phyloP scores from a whole-genome alignment of 30 jellyfish, hydroid and myxozoan genomes.

The Catostylus mosaicus region DNA sequence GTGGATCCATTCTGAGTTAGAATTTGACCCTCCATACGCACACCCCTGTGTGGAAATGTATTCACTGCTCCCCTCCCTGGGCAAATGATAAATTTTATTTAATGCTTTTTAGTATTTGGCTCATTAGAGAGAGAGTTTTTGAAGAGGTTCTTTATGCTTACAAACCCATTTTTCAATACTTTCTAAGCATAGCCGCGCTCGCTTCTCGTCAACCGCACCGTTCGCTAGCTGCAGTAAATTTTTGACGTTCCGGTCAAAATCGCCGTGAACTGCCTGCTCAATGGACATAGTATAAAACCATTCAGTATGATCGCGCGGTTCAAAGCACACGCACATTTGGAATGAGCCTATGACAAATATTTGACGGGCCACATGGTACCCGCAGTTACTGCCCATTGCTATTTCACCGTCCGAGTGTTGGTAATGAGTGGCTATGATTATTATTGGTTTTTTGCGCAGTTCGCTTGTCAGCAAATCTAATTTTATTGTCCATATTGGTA shows the following conservation, averaged over 20 bases:
- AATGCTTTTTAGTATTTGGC: no score
- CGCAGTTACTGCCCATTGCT: constrained; percentile 42
- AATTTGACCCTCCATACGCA: no score
- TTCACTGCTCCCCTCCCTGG: no score
- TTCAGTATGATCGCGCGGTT: constrained; percentile 50
- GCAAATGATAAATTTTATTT: no score
- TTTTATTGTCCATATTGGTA: constrained; percentile 20
- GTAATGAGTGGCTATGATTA: constrained; percentile 50
- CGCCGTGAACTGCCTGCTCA: constrained; percentile 34
- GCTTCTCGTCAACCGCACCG: constrained; percentile 25
- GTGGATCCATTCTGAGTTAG: no score
- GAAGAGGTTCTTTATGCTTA: constrained; percentile 24
- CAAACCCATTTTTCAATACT: constrained; percentile 31
- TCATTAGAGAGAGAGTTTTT: no score
- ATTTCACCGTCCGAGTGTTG: constrained; percentile 59
- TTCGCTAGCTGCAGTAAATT: neutral
- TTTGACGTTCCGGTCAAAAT: constrained; percentile 8
- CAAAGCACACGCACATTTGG: constrained; percentile 49
- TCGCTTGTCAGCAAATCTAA: constrained; percentile 35
- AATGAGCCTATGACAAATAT: constrained; percentile 43
- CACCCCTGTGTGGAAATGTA: no score
- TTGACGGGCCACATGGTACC: constrained; percentile 43
- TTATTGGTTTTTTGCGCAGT: constrained; percentile 44
- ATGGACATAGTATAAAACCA: constrained; percentile 40
- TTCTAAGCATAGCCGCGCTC: constrained; percentile 19